phyloP scores from a whole-genome alignment of 2,888 invertebrate species.

The Synanthedon formicaeformis region DNA sequence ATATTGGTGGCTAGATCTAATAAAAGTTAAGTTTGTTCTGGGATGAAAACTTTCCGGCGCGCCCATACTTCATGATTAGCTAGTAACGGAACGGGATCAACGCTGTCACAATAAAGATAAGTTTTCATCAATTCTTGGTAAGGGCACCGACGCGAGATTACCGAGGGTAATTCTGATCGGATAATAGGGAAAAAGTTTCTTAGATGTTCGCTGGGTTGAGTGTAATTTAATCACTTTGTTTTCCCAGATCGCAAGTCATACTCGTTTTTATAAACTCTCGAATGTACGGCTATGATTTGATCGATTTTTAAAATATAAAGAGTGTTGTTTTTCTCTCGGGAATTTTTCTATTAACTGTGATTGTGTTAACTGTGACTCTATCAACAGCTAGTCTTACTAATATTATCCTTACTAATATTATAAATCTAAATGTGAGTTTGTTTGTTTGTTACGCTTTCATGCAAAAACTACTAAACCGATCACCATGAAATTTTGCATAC shows the following conservation, averaged over 20 bases:
- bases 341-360: too few relatives aligned
- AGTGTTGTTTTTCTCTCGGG: too few relatives aligned
- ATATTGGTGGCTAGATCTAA: too few relatives aligned
- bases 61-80: constrained; percentile 34
- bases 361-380: too few relatives aligned
- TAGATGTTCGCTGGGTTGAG: neutral
- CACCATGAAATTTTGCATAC: too few relatives aligned
- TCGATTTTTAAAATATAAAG: neutral
- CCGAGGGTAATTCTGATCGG: neutral
- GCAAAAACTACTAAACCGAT: too few relatives aligned
- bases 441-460: too few relatives aligned
- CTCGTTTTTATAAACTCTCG: neutral
- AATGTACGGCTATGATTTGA: neutral
- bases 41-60: constrained; percentile 28
- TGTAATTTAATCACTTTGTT: neutral
- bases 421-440: too few relatives aligned
- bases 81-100: constrained; percentile 18
- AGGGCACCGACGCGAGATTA: neutral
- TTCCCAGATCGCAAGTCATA: neutral
- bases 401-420: too few relatives aligned
- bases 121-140: constrained; percentile 24
- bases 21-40: constrained; percentile 2
- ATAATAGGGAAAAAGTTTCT: neutral
- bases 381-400: too few relatives aligned
- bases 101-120: constrained; percentile 36